Evolutionary conservation across 2,113 vertebrate species (phyloP), one percentile per base, ranked within the genome.

Genomic region (Mystacornis crossleyi): DNA sequence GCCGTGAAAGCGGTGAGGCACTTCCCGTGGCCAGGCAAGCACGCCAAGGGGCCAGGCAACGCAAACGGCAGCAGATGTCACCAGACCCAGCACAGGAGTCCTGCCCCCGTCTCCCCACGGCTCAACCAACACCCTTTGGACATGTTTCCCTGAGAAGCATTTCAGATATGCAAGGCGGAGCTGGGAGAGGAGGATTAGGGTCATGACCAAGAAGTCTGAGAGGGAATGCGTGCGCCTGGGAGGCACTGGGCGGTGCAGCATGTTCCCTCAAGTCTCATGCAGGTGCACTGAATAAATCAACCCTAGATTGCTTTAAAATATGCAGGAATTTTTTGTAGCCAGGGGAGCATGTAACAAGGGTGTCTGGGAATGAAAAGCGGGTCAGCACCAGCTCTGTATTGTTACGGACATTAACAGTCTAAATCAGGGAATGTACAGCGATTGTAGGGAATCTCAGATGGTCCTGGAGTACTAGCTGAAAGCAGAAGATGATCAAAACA

Each of bases 201-300:
- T 93, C 92, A 26, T 78, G 93, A 91, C 96, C 95, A 96, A 69
- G 78, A 36, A 73, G 86, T 18, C 83, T 86, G 87, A 19, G 90
- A 86, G 87, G 90, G 90, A 93, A 94, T 77, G 87, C 1, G 1
- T 6, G 74, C 0, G 58, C 81, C 93, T 82, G 64, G 78, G 64
- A 94, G 89, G 95, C 24, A 5, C n/a, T 23, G 74, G 81, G 90
- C 0, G 33, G 47, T 80, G 79, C 42, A 73, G 71, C 36, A 6
- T 77, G 67, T 94, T 96, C 87, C 93, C 90, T 94, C 93, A 64
- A 91, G 94, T 45, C 87, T 57, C 33, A 0, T 45, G 87, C 93
- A 96, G 92, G 93, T 96, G 95, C 87, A 93, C 93, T 26, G 87
- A 95, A 87, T 95, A 95, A 96, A 96, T 96, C 94, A 96, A 78